Percentiles rank a stretch among this genome's conserved stretches.
Conservation (phyloP, 2,113 vertebrate genomes). For the Chrysochloris asiatica region DNA sequence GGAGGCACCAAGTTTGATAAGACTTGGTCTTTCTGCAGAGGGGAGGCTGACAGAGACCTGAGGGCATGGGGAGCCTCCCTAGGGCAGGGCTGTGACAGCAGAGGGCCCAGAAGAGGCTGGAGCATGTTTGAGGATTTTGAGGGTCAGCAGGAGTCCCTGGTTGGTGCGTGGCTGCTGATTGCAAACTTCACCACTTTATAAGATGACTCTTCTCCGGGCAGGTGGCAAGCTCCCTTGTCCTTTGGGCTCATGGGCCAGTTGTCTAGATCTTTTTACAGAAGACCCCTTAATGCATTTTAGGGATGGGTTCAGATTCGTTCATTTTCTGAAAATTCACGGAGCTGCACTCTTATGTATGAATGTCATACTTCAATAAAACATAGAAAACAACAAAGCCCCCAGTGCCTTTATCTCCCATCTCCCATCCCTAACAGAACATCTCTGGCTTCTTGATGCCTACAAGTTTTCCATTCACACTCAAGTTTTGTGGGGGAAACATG, state of each 20-base stretch:
- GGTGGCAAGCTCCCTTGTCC: neutral
- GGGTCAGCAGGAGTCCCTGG: neutral
- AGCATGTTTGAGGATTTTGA: neutral
- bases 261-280: neutral
- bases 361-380: neutral
- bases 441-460: neutral
- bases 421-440: neutral
- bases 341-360: neutral
- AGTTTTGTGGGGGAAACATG: neutral
- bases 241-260: neutral
- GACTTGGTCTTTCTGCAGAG: neutral
- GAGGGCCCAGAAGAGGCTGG: neutral
- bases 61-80: neutral
- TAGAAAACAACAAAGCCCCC: too few relatives aligned
- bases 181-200: neutral
- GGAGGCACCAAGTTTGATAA: too few relatives aligned
- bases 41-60: neutral
- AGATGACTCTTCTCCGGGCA: neutral
- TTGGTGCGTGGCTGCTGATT: neutral
- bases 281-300: neutral
- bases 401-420: neutral
- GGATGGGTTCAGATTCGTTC: neutral
- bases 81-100: neutral
- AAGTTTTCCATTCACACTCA: neutral
- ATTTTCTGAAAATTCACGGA: neutral